Evolutionary conservation across 2,113 vertebrate species (phyloP).

Genomic region (Numenius arquata): DNA sequence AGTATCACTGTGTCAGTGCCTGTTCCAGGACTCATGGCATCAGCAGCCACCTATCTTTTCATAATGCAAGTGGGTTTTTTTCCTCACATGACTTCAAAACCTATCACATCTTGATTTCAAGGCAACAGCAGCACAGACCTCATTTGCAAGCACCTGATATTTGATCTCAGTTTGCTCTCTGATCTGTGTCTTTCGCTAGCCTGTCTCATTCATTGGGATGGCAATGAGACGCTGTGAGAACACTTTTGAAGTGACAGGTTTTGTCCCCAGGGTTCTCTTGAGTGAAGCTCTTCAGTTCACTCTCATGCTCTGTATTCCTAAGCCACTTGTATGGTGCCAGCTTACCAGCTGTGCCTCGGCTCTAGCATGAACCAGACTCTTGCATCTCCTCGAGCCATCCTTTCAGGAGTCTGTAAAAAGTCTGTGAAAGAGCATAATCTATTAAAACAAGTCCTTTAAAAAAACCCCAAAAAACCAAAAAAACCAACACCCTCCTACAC

Average conservation of each 20-base stretch:
- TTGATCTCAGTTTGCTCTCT: not conserved
- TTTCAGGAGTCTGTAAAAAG: not conserved
- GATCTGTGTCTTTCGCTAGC: not conserved
- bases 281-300: not conserved
- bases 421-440: not conserved
- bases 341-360: not conserved
- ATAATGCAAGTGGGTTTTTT: accelerated
- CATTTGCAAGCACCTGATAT: not conserved
- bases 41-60: not conserved
- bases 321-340: not conserved
- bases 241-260: not conserved
- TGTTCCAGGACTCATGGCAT: not conserved
- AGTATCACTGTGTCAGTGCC: accelerated
- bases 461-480: not conserved
- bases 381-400: accelerated
- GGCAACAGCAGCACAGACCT: not conserved
- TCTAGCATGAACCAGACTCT: not conserved
- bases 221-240: not conserved
- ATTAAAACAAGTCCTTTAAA: not conserved
- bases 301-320: not conserved
- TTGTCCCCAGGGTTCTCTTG: not conserved
- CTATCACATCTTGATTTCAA: not conserved
- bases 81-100: not conserved
- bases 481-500: too few species aligned
- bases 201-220: not conserved